Evolutionary conservation across 1,140 invertebrate species (phyloP).

Genomic region (Apis dorsata): DNA sequence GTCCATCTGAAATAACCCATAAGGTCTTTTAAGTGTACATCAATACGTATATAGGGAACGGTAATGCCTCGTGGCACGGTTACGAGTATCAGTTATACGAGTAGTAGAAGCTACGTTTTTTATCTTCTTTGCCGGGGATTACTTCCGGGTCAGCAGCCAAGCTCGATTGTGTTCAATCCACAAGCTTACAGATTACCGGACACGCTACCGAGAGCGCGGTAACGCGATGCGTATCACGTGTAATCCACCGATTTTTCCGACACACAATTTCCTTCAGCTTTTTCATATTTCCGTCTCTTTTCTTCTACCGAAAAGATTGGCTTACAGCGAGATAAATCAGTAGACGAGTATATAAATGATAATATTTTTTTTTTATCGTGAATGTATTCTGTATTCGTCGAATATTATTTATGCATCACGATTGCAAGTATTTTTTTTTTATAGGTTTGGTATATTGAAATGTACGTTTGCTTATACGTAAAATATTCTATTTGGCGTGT

Average conservation of each 20-base stretch:
- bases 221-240: slow-evolving; percentile 41
- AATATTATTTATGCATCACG: background rate
- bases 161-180: slow-evolving; percentile 54
- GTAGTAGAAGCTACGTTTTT: slow-evolving; percentile 27
- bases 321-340: too few relatives aligned
- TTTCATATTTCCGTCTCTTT: background rate
- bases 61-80: slow-evolving; percentile 28
- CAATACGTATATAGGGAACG: background rate
- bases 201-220: slow-evolving; percentile 46
- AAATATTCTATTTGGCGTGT: background rate
- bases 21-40: slow-evolving; percentile 58
- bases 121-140: slow-evolving; percentile 63
- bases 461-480: background rate
- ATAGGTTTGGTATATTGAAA: background rate
- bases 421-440: too few relatives aligned
- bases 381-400: background rate
- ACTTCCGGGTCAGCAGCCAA: slow-evolving; percentile 61
- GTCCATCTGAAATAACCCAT: slow-evolving; percentile 69
- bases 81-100: slow-evolving; percentile 18
- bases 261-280: background rate
- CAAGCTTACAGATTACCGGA: slow-evolving; percentile 62
- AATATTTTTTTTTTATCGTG: background rate
- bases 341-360: background rate
- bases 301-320: background rate
- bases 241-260: slow-evolving; percentile 21